Conservation (phyloP, 2,888 invertebrate species). For the Rosalia funebris region DNA sequence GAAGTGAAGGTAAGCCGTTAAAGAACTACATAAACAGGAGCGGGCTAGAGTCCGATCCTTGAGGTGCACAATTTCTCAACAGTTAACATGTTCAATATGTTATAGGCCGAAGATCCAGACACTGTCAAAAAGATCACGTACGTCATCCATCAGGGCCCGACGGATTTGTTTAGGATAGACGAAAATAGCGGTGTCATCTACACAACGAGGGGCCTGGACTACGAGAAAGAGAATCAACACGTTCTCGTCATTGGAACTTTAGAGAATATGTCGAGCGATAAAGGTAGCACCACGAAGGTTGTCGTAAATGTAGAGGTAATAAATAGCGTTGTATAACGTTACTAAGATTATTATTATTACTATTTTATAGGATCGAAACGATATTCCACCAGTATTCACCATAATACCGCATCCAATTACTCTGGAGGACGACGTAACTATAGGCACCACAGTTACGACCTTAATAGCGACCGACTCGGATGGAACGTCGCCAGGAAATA, state of each 20-base stretch:
- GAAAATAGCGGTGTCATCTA: conserved; percentile 81
- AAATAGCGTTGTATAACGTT: too few species aligned
- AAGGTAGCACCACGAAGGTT: conserved; percentile 80
- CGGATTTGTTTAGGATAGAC: conserved; percentile 84
- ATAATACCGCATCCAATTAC: conserved; percentile 84
- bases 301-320: conserved; percentile 75
- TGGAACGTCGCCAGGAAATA: conserved; percentile 86
- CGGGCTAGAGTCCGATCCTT: too few species aligned
- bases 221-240: conserved; percentile 78
- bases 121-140: conserved; percentile 84
- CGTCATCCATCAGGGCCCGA: conserved; percentile 82
- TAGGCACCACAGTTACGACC: conserved; percentile 82
- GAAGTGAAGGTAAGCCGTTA: conserved; percentile 79
- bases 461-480: conserved; percentile 85
- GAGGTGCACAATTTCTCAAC: too few species aligned
- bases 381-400: conserved; percentile 88
- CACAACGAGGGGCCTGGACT: conserved; percentile 80
- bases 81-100: conserved; percentile 6
- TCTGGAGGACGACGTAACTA: conserved; percentile 83
- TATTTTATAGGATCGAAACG: conserved; percentile 80
- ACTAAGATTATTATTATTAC: too few species aligned
- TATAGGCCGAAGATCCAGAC: conserved; percentile 84
- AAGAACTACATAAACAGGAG: too few species aligned
- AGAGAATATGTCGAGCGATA: conserved; percentile 78
- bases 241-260: conserved; percentile 83